Evolutionary conservation across 2,888 invertebrate species (phyloP).

Genomic region (Drosophila ustulata): DNA sequence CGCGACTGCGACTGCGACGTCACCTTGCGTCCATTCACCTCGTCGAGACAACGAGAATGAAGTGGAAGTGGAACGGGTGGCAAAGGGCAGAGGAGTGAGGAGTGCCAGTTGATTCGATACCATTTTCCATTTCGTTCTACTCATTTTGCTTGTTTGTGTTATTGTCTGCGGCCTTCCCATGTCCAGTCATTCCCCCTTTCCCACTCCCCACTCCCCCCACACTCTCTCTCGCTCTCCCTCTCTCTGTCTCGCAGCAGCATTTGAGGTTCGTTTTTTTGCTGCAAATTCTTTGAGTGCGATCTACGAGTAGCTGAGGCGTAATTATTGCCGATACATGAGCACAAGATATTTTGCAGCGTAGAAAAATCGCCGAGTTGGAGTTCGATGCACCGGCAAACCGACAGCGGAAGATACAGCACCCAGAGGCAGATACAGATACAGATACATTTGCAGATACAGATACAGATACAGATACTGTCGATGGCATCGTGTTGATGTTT

Average conservation of each 20-base stretch:
- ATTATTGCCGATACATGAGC: slow-evolving; percentile 71
- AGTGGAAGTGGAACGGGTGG: slow-evolving; percentile 22
- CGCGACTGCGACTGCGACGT: slow-evolving; percentile 54
- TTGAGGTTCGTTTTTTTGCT: slow-evolving; percentile 18
- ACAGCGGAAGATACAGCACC: slow-evolving; percentile 18
- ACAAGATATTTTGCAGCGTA: slow-evolving; percentile 50
- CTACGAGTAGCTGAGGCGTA: slow-evolving; percentile 63
- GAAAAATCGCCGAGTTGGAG: slow-evolving; percentile 42
- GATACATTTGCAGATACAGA: slow-evolving; percentile 24
- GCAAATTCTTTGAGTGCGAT: slow-evolving; percentile 59
- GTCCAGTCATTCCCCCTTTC: slow-evolving; percentile 42
- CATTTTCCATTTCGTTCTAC: slow-evolving; percentile 76
- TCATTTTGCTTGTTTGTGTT: slow-evolving; percentile 50
- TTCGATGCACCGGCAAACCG: slow-evolving; percentile 68
- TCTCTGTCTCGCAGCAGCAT: background rate
- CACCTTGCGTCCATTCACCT: slow-evolving; percentile 80
- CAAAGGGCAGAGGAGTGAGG: background rate
- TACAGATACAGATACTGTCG: slow-evolving; percentile 18
- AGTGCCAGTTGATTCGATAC: slow-evolving; percentile 67
- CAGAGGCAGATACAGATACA: slow-evolving; percentile 8
- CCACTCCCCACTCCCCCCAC: background rate
- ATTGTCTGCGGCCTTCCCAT: slow-evolving; percentile 61
- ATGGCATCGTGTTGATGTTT: slow-evolving; percentile 72
- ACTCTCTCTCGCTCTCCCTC: background rate
- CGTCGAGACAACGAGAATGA: slow-evolving; percentile 47